Conservation (phyloP, 1,140 invertebrate species). For the Antheraea pernyi region DNA sequence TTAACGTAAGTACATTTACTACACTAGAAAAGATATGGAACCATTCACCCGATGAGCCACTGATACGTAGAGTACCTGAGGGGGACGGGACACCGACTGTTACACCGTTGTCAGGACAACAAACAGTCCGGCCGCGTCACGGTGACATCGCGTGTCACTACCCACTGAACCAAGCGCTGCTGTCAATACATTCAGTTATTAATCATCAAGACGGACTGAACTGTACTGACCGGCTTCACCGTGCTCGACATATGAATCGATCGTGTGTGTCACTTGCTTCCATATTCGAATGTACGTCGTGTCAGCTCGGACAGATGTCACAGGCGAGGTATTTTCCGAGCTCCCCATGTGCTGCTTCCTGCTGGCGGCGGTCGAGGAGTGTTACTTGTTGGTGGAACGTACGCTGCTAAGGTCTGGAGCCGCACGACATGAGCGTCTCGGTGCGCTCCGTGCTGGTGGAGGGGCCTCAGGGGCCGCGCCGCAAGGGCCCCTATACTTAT, state of each 20-base stretch:
- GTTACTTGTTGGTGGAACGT: slow-evolving; percentile 32
- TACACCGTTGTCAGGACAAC: no score
- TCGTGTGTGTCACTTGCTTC: not conserved
- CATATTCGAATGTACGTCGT: not conserved
- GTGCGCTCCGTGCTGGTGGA: slow-evolving; percentile 62
- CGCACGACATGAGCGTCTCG: slow-evolving; percentile 56
- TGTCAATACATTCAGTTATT: no score
- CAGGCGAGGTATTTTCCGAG: slow-evolving; percentile 6
- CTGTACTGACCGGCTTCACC: not conserved
- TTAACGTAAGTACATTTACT: no score
- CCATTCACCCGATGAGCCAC: no score
- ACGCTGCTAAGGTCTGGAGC: slow-evolving; percentile 17
- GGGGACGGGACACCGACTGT: no score
- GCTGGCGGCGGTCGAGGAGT: slow-evolving; percentile 42
- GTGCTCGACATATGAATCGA: not conserved
- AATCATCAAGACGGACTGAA: no score
- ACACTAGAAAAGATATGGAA: no score
- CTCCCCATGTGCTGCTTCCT: slow-evolving; percentile 51
- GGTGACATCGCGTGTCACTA: no score
- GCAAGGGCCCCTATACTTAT: slow-evolving; percentile 69
- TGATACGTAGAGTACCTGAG: no score
- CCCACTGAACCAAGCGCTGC: no score
- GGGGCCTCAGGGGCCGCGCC: slow-evolving; percentile 48
- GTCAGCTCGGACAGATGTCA: slow-evolving; percentile 14
- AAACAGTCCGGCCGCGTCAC: no score